A percentile compares a stretch with the other conserved stretches of the same genome.
phyloP scores from a whole-genome alignment of 1,140 invertebrate genomes.

The Plectrocnemia conspersa region DNA sequence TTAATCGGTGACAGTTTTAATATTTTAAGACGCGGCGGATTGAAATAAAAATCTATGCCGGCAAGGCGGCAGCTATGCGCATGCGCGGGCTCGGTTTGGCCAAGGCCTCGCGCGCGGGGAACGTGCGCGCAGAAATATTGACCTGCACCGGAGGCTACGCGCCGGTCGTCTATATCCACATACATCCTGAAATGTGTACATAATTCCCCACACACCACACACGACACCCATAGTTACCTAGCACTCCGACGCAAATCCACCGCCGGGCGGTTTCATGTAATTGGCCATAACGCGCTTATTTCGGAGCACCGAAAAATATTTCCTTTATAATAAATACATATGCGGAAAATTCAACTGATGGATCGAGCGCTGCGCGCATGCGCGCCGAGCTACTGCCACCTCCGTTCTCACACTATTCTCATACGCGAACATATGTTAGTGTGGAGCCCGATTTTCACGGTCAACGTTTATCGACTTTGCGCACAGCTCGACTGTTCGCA shows the following conservation, averaged over 20 bases:
- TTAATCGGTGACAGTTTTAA: slow-evolving; percentile 14
- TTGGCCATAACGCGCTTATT: too few relatives aligned
- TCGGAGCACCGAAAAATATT: too few relatives aligned
- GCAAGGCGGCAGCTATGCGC: background rate
- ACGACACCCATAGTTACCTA: too few relatives aligned
- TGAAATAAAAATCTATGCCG: slow-evolving; percentile 12
- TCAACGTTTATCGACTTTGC: slow-evolving; percentile 21
- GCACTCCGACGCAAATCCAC: too few relatives aligned
- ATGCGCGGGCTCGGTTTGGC: slow-evolving; percentile 20
- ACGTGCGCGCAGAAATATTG: slow-evolving; percentile 20
- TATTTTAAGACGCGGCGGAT: slow-evolving; percentile 11
- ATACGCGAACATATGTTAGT: background rate
- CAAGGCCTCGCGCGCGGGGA: slow-evolving; percentile 20
- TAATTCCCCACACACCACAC: background rate
- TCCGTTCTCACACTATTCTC: background rate
- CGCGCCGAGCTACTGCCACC: background rate
- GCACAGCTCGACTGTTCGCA: slow-evolving; percentile 3
- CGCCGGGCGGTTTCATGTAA: too few relatives aligned
- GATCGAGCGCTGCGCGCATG: background rate
- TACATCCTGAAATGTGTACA: too few relatives aligned
- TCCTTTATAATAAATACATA: too few relatives aligned
- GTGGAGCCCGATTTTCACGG: slow-evolving; percentile 18
- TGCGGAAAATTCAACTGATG: too few relatives aligned
- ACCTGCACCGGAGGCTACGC: slow-evolving; percentile 8
- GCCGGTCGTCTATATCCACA: slow-evolving; percentile 15